Conservation (phyloP, 2,113 vertebrate species). For the Gasterosteus aculeatus region DNA sequence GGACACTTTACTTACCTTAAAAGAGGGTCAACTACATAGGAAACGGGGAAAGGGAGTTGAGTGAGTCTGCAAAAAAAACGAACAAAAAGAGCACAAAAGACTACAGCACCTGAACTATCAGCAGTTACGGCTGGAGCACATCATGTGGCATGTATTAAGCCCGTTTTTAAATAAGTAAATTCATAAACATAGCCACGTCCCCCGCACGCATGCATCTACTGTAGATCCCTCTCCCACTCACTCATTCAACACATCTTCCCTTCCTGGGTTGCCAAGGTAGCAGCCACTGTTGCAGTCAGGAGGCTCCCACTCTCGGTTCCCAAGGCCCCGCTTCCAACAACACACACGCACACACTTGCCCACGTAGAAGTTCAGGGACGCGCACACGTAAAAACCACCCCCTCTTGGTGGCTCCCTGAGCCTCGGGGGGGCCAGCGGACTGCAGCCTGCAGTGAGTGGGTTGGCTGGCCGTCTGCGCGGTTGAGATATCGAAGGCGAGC, state of each 20-base stretch:
- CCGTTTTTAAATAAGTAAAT: slow-evolving; percentile 75
- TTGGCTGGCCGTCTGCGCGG: slow-evolving; percentile 55
- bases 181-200: slow-evolving; percentile 74
- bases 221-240: slow-evolving; percentile 78
- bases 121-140: slow-evolving; percentile 47
- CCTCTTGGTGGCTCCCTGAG: slow-evolving; percentile 71
- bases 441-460: slow-evolving; percentile 78
- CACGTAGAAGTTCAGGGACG: slow-evolving; percentile 65
- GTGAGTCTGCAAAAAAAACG: slow-evolving; percentile 37
- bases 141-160: slow-evolving; percentile 51
- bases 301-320: slow-evolving; percentile 80
- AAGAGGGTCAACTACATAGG: slow-evolving; percentile 29
- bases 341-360: slow-evolving; percentile 62
- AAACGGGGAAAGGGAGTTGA: slow-evolving; percentile 18
- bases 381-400: slow-evolving; percentile 56
- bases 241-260: slow-evolving; percentile 78
- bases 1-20: slow-evolving; percentile 46
- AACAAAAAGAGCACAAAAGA: slow-evolving; percentile 43
- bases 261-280: slow-evolving; percentile 80
- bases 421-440: slow-evolving; percentile 73
- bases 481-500: slow-evolving; percentile 53
- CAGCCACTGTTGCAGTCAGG: slow-evolving; percentile 80
- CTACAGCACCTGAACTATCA: slow-evolving; percentile 30
- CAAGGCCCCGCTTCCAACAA: slow-evolving; percentile 76
- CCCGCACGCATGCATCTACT: slow-evolving; percentile 69